phyloP scores from a whole-genome alignment of 1,140 invertebrate genomes.

The Phortica variegata region DNA sequence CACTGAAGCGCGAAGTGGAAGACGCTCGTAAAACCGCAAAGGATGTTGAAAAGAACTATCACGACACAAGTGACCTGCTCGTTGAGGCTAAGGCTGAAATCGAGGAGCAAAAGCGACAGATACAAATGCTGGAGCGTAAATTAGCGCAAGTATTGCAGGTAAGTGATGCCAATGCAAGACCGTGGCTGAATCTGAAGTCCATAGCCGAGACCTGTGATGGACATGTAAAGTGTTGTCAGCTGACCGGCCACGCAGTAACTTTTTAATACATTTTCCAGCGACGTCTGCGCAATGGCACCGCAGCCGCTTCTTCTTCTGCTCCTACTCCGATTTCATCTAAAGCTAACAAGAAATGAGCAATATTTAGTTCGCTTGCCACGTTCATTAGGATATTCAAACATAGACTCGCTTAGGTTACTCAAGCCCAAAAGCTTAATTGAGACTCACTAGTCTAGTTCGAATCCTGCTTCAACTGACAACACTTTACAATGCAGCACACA shows the following conservation, averaged over 20 bases:
- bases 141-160: conserved; percentile 64
- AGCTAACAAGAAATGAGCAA: conserved; percentile 22
- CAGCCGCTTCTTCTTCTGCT: too few species aligned
- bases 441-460: too few species aligned
- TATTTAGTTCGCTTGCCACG: too few species aligned
- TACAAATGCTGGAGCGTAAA: conserved; percentile 72
- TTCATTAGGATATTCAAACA: too few species aligned
- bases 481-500: conserved; percentile 18
- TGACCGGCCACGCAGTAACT: conserved; percentile 18
- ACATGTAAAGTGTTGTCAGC: conserved; percentile 30
- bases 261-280: conserved; percentile 39
- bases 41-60: conserved; percentile 77
- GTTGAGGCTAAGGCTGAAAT: conserved; percentile 74
- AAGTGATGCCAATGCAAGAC: conserved; percentile 32
- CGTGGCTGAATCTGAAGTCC: too few species aligned
- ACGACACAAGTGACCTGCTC: conserved; percentile 71
- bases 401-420: conserved; percentile 30
- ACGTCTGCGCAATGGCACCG: conserved; percentile 23
- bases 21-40: conserved; percentile 75
- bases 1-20: conserved; percentile 73
- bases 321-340: too few species aligned
- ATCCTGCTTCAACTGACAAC: conserved; percentile 51
- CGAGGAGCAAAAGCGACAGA: conserved; percentile 76
- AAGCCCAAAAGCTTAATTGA: conserved; percentile 2
- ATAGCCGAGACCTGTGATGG: not conserved